Evolutionary conservation across 2,113 vertebrate genomes (phyloP).

Genomic region (Helogale parvula): DNA sequence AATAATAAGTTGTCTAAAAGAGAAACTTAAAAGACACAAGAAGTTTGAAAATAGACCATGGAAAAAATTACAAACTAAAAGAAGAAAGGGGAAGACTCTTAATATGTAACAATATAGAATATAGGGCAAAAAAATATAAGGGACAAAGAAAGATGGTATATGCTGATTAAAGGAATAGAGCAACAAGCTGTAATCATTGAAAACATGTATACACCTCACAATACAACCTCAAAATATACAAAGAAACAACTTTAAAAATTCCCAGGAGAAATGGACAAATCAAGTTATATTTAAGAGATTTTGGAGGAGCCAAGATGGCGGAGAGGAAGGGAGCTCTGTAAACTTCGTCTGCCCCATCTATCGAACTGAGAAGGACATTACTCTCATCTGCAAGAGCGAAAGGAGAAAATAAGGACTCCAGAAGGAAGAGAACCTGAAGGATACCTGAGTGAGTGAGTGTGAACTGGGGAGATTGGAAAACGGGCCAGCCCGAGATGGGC

Average conservation of each 20-base stretch:
- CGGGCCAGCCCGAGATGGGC: no score
- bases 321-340: no score
- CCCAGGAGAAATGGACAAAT: not conserved
- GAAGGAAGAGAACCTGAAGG: no score
- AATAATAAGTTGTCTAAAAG: conserved; percentile 23
- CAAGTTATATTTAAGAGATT: not conserved
- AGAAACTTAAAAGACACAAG: not conserved
- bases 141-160: not conserved
- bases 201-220: not conserved
- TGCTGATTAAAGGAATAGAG: conserved; percentile 5
- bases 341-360: no score
- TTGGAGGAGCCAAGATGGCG: no score
- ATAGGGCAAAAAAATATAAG: not conserved
- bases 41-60: not conserved
- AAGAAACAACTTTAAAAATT: not conserved
- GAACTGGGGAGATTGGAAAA: no score
- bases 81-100: not conserved
- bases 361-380: no score
- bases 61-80: not conserved
- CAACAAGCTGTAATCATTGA: not conserved
- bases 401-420: no score
- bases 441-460: no score
- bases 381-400: no score
- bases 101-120: not conserved
- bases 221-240: conserved; percentile 7